Percentiles rank a stretch among this genome's conserved stretches.
Conservation (phyloP, 2,888 invertebrate species). For the Acleris literana region DNA sequence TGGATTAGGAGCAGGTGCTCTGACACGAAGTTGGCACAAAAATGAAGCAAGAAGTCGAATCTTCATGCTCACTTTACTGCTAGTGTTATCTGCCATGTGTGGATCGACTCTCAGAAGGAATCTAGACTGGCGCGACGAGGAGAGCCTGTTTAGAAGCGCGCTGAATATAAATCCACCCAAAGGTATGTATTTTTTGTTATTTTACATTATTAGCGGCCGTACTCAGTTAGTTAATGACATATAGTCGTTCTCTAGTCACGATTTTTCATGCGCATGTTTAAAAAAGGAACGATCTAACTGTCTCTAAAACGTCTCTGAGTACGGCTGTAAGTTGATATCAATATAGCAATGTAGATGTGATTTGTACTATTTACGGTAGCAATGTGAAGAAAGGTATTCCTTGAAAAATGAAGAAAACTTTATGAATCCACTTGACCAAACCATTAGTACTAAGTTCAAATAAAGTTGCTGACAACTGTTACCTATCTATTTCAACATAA, state of each 20-base stretch:
- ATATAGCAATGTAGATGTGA: too few relatives aligned
- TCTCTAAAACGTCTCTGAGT: too few relatives aligned
- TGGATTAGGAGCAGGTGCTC: constrained; percentile 86
- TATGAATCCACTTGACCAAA: constrained; percentile 20
- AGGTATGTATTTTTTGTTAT: constrained; percentile 85
- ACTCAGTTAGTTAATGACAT: too few relatives aligned
- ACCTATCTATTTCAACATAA: constrained; percentile 23
- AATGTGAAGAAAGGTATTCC: too few relatives aligned
- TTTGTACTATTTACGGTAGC: too few relatives aligned
- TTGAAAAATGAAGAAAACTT: constrained; percentile 17
- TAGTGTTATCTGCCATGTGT: constrained; percentile 87
- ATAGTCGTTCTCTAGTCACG: too few relatives aligned
- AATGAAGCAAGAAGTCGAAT: constrained; percentile 69
- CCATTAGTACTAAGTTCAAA: constrained; percentile 22
- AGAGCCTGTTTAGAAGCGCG: constrained; percentile 95
- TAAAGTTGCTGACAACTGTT: constrained; percentile 28
- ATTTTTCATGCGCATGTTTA: too few relatives aligned
- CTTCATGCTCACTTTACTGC: constrained; percentile 76
- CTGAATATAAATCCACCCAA: constrained; percentile 98
- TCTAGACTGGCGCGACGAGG: constrained; percentile 96
- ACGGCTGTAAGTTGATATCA: too few relatives aligned
- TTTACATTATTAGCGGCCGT: too few relatives aligned
- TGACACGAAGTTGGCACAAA: constrained; percentile 73
- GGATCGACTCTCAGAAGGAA: constrained; percentile 92
- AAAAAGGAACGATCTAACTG: too few relatives aligned